Percentiles rank a stretch among this genome's conserved stretches.
These are phyloP conservation scores for Formicarius rufipectus DNA, from an alignment of 2,113 vertebrate genomes.

Conservation along the genomic window DNA sequence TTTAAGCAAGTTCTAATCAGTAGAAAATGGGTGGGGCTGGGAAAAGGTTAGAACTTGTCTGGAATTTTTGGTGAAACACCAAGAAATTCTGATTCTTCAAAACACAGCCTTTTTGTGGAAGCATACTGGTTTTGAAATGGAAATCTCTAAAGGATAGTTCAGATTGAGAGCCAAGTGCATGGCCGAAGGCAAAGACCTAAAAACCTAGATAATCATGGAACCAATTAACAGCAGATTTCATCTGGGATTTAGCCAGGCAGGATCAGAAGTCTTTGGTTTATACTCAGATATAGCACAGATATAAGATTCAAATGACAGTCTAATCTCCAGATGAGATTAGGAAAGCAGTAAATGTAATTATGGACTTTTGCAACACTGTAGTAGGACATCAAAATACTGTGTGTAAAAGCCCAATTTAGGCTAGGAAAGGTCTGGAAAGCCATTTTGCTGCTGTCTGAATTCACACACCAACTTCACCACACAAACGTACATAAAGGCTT, in stretches of 20 bases:
- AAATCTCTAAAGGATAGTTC: background rate
- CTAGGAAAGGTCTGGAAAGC: background rate
- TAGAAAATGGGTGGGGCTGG: background rate
- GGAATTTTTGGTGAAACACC: conserved; percentile 4
- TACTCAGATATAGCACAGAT: background rate
- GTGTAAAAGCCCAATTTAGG: background rate
- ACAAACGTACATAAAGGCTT: background rate
- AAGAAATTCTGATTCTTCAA: conserved; percentile 5
- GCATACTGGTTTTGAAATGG: background rate
- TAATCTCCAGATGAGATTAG: background rate
- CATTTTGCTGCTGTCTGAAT: background rate
- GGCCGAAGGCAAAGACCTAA: background rate
- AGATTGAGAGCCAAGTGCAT: background rate
- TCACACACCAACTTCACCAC: background rate
- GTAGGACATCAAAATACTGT: background rate
- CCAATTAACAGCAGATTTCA: background rate
- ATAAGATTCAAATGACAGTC: background rate
- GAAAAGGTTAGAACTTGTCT: conserved; percentile 39
- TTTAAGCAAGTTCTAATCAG: conserved; percentile 7
- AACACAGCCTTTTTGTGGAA: background rate
- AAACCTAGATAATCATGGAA: background rate
- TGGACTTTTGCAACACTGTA: background rate
- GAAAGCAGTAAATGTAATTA: background rate
- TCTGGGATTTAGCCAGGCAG: background rate
- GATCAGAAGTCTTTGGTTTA: background rate